These are phyloP conservation scores for Apodemia hepburni DNA, from an alignment of 2,888 invertebrate genomes.

Conservation along the genomic window DNA sequence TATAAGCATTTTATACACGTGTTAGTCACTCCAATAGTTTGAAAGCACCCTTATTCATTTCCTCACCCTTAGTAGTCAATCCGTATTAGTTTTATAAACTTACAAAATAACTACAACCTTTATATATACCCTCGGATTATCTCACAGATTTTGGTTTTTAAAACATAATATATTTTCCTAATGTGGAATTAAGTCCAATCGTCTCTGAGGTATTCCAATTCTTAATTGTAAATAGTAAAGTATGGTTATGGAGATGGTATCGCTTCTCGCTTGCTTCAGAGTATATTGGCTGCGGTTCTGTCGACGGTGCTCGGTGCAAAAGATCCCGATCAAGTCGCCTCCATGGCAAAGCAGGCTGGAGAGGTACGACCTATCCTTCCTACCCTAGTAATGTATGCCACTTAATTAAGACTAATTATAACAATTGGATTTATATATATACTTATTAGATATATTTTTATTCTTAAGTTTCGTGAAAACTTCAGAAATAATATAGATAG, in stretches of 20 bases:
- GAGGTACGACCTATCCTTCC: constrained; percentile 86
- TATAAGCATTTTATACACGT: constrained; percentile 45
- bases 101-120: constrained; percentile 58
- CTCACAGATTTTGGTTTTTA: constrained; percentile 44
- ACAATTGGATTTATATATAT: background rate
- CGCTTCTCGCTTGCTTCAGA: constrained; percentile 87
- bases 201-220: constrained; percentile 56
- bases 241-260: constrained; percentile 76
- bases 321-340: constrained; percentile 95
- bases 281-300: constrained; percentile 95
- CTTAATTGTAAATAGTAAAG: constrained; percentile 71
- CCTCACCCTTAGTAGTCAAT: constrained; percentile 56
- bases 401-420: background rate
- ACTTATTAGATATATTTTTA: no score
- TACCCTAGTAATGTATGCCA: constrained; percentile 46
- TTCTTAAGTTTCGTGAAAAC: no score
- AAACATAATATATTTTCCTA: background rate
- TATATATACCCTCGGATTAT: constrained; percentile 49
- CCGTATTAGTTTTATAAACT: constrained; percentile 52
- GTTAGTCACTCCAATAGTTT: constrained; percentile 48
- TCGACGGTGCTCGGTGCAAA: constrained; percentile 94
- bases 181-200: no score
- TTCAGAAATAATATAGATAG: constrained; percentile 18
- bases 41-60: constrained; percentile 62
- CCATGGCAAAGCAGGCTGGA: constrained; percentile 96